Conservation (phyloP, 1,140 invertebrate species). For the Kradibia gibbosae region DNA sequence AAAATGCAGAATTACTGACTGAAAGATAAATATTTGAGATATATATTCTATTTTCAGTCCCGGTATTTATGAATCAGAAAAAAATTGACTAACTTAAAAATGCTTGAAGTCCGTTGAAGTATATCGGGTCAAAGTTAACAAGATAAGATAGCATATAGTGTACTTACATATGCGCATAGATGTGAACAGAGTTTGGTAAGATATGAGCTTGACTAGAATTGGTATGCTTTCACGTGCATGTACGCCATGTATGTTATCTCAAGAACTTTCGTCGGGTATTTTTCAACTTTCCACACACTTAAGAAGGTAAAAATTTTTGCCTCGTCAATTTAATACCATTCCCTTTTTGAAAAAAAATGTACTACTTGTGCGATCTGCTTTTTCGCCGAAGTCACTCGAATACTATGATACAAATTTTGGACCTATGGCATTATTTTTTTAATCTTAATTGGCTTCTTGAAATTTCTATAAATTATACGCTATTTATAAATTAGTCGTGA, state of each 20-base stretch:
- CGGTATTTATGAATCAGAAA: neutral
- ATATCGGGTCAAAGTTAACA: conserved; percentile 15
- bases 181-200: neutral
- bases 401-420: neutral
- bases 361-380: neutral
- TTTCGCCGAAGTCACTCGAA: neutral
- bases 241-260: neutral
- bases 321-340: neutral
- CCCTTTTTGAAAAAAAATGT: neutral
- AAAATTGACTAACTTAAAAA: neutral
- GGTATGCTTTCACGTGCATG: neutral
- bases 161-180: neutral
- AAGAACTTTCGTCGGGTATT: conserved; percentile 8
- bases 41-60: neutral
- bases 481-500: too few species aligned
- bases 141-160: neutral
- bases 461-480: too few species aligned
- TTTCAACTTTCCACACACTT: neutral
- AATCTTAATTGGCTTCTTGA: too few species aligned
- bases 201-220: neutral
- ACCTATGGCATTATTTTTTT: too few species aligned
- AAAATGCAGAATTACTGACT: neutral
- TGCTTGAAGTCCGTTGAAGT: neutral
- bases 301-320: neutral
- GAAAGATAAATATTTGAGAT: neutral